Evolutionary conservation across 2,888 invertebrate species (phyloP), one percentile per base, ranked within the genome.

Genomic region (Furcula furcula): DNA sequence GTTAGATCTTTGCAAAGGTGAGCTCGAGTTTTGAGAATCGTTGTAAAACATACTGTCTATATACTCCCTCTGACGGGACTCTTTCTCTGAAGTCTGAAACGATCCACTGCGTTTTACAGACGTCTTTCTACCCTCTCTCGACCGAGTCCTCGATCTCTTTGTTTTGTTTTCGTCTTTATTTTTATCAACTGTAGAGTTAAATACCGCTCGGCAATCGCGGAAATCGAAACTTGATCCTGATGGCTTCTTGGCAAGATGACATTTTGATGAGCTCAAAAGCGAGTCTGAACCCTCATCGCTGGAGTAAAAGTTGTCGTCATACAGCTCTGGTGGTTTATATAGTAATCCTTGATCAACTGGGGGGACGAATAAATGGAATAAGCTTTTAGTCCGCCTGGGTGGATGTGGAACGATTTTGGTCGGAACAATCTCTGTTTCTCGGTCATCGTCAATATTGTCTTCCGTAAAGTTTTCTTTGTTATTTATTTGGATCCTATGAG

Each of bases 381-480:
- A 73, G 34, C 94, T 94, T 36, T 93, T 91, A 0, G 94, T 90
- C 70, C 94, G 93, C 48, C 95, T 90, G 0, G 95, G 95, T 28
- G 96, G 95, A 68, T 95, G 94, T 0, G 96, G 95, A 32, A 95
- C 90, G 35, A 96, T 90, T 71, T 94, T 94, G 0, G 91, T 92
- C 0, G 95, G 96, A 1, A 96, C 90, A 28, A 95, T 95, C 54
- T 94, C 93, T 23, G 91, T 86, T 62, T 94, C 94, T 11, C 84
- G 75, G 16, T 90, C 89, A 22, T 84, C 81, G 12, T 89, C 85
- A 7, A 85, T 66, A 16, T 80, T 80, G 2, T 90, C 83, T n/a
- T 90, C 77, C 3, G 88, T 77, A 40, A 83, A 90, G 39, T 90
- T 76, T 3, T 82, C 81, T 28, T 80, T 86, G 34, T 76, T 83